A percentile compares a stretch with the other conserved stretches of the same genome.
These are phyloP conservation scores for Coleophora flavipennella DNA, from an alignment of 2,888 invertebrate species.

Conservation along the genomic window DNA sequence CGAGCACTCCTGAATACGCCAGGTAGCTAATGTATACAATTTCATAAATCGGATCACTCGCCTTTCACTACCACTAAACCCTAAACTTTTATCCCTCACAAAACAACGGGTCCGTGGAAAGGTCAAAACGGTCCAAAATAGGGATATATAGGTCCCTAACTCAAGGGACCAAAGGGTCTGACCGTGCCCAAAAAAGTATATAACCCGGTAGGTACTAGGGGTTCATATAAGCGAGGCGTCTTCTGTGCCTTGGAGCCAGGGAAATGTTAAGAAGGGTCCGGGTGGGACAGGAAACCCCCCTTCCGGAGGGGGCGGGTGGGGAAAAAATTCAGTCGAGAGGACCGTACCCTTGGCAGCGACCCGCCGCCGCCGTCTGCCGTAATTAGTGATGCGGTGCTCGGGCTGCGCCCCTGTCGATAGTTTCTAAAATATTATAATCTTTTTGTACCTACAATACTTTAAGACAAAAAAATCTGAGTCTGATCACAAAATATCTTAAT, in stretches of 20 bases:
- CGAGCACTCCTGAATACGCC: too few species aligned
- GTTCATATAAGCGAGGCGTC: conserved; percentile 59
- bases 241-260: conserved; percentile 65
- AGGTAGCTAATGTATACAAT: neutral
- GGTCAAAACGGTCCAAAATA: conserved; percentile 56
- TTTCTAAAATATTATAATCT: too few species aligned
- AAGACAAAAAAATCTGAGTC: too few species aligned
- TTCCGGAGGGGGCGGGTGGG: conserved; percentile 51
- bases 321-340: conserved; percentile 61
- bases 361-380: conserved; percentile 60
- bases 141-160: conserved; percentile 62
- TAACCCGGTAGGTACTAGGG: conserved; percentile 60
- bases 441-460: too few species aligned
- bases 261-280: conserved; percentile 69
- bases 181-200: conserved; percentile 69
- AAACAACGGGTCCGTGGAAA: conserved; percentile 56
- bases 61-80: conserved; percentile 26
- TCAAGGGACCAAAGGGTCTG: conserved; percentile 60
- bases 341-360: conserved; percentile 59
- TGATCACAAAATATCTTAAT: too few species aligned
- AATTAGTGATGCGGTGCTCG: conserved; percentile 63
- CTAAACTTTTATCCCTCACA: conserved; percentile 45
- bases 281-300: conserved; percentile 55
- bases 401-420: conserved; percentile 45
- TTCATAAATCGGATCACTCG: conserved; percentile 19